phyloP scores from a whole-genome alignment of 2,888 invertebrate species.

The Drosophila nigricruria region DNA sequence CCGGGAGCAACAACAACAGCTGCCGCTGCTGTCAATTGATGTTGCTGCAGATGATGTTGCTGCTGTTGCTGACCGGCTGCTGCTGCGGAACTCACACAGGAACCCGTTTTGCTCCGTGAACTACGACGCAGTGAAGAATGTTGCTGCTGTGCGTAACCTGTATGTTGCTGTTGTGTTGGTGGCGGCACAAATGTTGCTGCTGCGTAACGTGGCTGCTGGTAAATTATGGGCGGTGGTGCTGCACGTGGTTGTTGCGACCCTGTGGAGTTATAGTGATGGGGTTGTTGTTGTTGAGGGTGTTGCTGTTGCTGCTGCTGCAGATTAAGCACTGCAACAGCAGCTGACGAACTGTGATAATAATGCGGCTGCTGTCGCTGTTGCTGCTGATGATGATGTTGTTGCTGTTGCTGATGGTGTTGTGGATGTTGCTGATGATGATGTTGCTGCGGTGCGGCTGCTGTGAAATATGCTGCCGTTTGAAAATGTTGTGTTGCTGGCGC shows the following conservation, averaged over 20 bases:
- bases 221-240: slow-evolving; percentile 61
- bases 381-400: slow-evolving; percentile 33
- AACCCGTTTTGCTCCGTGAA: slow-evolving; percentile 86
- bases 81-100: slow-evolving; percentile 84
- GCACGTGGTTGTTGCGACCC: slow-evolving; percentile 66
- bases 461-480: slow-evolving; percentile 65
- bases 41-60: slow-evolving; percentile 67
- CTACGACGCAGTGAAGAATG: slow-evolving; percentile 84
- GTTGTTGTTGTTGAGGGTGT: slow-evolving; percentile 43
- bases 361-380: slow-evolving; percentile 75
- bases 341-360: slow-evolving; percentile 79
- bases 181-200: slow-evolving; percentile 63
- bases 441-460: slow-evolving; percentile 62
- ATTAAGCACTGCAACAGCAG: slow-evolving; percentile 84
- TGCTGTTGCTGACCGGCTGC: slow-evolving; percentile 82
- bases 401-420: slow-evolving; percentile 36
- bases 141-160: slow-evolving; percentile 62
- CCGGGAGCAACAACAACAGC: slow-evolving; percentile 63
- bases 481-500: slow-evolving; percentile 65
- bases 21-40: slow-evolving; percentile 49
- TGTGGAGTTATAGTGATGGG: slow-evolving; percentile 83
- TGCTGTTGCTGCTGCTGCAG: slow-evolving; percentile 86
- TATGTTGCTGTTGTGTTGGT: slow-evolving; percentile 46
- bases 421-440: slow-evolving; percentile 50
- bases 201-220: slow-evolving; percentile 66